Evolutionary conservation across 2,888 invertebrate species (phyloP).

Genomic region (Hydroisotoma schaefferi): DNA sequence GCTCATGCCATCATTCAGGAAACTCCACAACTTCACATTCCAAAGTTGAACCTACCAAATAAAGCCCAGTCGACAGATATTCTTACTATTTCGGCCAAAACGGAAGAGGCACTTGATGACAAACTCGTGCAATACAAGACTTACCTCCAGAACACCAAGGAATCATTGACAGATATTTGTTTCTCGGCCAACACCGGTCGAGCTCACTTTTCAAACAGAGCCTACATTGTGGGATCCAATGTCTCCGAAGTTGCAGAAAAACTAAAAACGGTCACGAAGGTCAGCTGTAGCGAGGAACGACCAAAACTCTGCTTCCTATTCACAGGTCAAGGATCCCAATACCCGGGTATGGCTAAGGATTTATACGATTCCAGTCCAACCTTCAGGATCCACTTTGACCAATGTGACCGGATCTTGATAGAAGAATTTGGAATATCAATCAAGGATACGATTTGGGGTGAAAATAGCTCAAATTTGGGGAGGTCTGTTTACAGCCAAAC

Average conservation of each 20-base stretch:
- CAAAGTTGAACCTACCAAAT: neutral
- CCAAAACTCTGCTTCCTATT: slow-evolving; percentile 30
- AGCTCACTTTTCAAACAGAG: slow-evolving; percentile 16
- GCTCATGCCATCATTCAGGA: slow-evolving; percentile 34
- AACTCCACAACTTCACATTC: slow-evolving; percentile 10
- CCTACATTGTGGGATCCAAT: slow-evolving; percentile 13
- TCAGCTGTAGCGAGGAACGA: neutral
- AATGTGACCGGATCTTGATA: slow-evolving; percentile 4
- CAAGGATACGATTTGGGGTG: slow-evolving; percentile 15
- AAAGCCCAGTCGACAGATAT: slow-evolving; percentile 23
- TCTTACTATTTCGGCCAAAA: slow-evolving; percentile 29
- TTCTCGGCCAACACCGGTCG: slow-evolving; percentile 20
- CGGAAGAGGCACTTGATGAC: slow-evolving; percentile 23
- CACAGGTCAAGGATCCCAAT: slow-evolving; percentile 28
- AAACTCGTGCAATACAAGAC: slow-evolving; percentile 1
- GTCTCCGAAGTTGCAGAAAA: neutral
- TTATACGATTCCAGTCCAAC: neutral
- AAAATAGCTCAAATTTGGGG: neutral
- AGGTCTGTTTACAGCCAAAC: slow-evolving; percentile 34
- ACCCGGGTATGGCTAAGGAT: slow-evolving; percentile 17
- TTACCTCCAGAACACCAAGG: neutral
- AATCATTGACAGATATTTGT: slow-evolving; percentile 14
- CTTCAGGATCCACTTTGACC: slow-evolving; percentile 10
- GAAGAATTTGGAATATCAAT: slow-evolving; percentile 15
- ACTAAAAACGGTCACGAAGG: slow-evolving; percentile 4